Base-by-base conservation (phyloP, 64 coral and sea anemone genomes). In the Stichodactyla helianthus region DNA sequence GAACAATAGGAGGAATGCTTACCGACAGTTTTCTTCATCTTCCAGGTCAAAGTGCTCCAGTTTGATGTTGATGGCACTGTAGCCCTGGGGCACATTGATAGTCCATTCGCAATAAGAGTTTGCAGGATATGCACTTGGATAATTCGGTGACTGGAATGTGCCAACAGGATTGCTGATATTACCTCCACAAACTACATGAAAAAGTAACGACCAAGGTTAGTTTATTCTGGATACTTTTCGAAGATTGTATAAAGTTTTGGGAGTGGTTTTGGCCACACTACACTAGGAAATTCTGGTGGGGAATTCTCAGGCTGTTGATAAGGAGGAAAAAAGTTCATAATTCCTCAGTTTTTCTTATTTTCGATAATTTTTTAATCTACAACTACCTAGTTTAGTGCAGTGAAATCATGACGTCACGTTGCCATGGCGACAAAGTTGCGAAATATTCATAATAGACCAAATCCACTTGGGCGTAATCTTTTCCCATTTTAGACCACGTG, bases 11-110 rank as follows among this genome's bases (percentile, higher is more conserved):
- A 44, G 35, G 35, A 44, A 3, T 82, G 86, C 93, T 79, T 91
- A 95, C 94, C 89, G 50, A 85, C 94, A 93, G 79, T 90, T 87
- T 82, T 89, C 59, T 53, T 96, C 94, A 52, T 93, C 79, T 78
- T 96, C 94, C 27, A 96, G 85, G 54, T 83, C 82, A 53, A 96
- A 80, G 6, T 62, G 44, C 23, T 90, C 77, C 2, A 96, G 27
- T 10, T 85, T 93, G 59, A 96, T 56, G 54, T 76, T 67, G 52
- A 96, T 93, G 61, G 61, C 87, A 14, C 76, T 54, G 77, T 89
- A 96, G 20, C 77, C 64, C 17, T 58, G 50, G 17, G 94, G 87
- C 50, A 92, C 18, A 25, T 78, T 50, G 71, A 96, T 96, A 23
- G 74, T 51, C 94, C 94, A 96, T 82, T 77, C 82, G 57, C 94